Percentiles rank a stretch among this genome's conserved stretches.
phyloP scores from a whole-genome alignment of 2,888 invertebrate species.

The Heteromurus nitidus region DNA sequence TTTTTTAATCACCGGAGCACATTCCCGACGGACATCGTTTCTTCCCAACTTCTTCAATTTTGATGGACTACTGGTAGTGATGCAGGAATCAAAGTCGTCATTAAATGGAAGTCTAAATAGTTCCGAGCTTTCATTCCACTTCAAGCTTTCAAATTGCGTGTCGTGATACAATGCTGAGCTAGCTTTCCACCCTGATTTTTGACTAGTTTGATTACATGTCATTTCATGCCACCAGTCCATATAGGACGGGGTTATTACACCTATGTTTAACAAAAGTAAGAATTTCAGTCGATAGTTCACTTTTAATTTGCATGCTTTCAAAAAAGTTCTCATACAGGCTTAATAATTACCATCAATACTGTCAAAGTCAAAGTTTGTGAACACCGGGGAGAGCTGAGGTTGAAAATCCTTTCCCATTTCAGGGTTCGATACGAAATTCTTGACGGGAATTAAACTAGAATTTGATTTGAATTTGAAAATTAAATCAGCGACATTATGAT shows the following conservation, averaged over 20 bases:
- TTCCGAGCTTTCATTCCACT: background rate
- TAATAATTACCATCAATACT: conserved; percentile 30
- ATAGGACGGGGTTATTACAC: conserved; percentile 9
- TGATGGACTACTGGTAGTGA: background rate
- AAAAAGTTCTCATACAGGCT: background rate
- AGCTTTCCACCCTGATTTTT: background rate
- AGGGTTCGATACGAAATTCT: conserved; percentile 9
- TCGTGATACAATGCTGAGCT: conserved; percentile 31
- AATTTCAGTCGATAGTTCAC: no score
- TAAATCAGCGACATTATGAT: background rate
- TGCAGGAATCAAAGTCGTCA: conserved; percentile 29
- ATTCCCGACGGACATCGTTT: conserved; percentile 12
- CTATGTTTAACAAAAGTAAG: background rate
- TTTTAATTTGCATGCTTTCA: no score
- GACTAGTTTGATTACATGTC: background rate
- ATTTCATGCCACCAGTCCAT: conserved; percentile 6
- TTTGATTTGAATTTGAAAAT: background rate
- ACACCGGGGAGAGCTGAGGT: conserved; percentile 20
- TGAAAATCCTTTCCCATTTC: conserved; percentile 16
- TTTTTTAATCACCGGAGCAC: conserved; percentile 38
- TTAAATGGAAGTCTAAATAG: background rate
- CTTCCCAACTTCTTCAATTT: background rate
- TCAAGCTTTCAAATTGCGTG: background rate
- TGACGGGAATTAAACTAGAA: conserved; percentile 13
- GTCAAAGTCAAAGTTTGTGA: conserved; percentile 22